Percentiles rank a stretch among this genome's conserved stretches.
Evolutionary conservation across 2,888 invertebrate genomes (phyloP).

Genomic region (Aspidapion aeneum): DNA sequence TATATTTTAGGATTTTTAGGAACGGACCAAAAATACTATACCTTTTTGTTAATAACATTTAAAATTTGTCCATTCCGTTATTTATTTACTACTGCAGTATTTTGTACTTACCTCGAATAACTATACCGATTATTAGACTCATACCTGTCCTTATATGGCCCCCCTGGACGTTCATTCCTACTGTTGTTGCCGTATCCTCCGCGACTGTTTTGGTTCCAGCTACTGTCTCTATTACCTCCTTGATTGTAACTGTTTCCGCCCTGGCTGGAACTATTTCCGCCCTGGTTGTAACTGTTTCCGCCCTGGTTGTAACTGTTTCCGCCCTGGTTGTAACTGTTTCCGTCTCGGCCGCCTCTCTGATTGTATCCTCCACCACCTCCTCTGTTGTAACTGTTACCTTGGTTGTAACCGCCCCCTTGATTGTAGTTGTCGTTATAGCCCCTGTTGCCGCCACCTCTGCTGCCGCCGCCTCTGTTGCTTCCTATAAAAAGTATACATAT

Average conservation of each 20-base stretch:
- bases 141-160: slow-evolving; percentile 41
- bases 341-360: neutral
- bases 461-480: too few species aligned
- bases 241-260: slow-evolving; percentile 24
- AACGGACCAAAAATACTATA: too few species aligned
- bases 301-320: slow-evolving; percentile 13
- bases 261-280: slow-evolving; percentile 19
- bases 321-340: slow-evolving; percentile 11
- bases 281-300: slow-evolving; percentile 19
- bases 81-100: too few species aligned
- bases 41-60: too few species aligned
- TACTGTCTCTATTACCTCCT: slow-evolving; percentile 9
- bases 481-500: too few species aligned
- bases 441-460: neutral
- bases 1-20: too few species aligned
- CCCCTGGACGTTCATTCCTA: slow-evolving; percentile 32
- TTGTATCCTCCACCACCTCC: neutral
- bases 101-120: slow-evolving; percentile 31
- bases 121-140: slow-evolving; percentile 29
- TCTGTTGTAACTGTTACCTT: slow-evolving; percentile 10
- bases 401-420: slow-evolving; percentile 5
- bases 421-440: neutral
- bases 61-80: too few species aligned
- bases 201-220: slow-evolving; percentile 14
- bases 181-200: slow-evolving; percentile 16